Evolutionary conservation across 2,888 invertebrate genomes (phyloP), one percentile per base, ranked within the genome.

Genomic region (Pheosia tremula): DNA sequence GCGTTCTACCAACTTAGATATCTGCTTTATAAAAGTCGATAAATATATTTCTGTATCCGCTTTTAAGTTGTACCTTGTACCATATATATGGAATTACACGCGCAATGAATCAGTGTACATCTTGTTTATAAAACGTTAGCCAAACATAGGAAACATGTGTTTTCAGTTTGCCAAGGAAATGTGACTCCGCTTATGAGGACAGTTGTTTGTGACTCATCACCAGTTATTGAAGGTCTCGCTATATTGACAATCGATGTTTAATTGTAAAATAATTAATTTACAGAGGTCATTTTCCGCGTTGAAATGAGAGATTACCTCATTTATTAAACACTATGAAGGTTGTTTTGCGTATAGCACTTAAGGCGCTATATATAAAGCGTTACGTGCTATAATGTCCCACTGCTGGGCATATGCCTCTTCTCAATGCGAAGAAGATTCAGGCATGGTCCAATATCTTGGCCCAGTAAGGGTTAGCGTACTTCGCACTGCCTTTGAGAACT

Each of bases 31-130:
- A 24, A 24, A 1, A 2, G 24, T 24, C 2, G 24, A 24, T 24
- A 24, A 24, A 24, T 2, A 24, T 5, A n/a, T n/a, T 47, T 24
- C 37, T 8, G 4, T 38, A 13, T 3, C 38, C 71, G 78, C 80
- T 66, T 8, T 0, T 5, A 57, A 59, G 69, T 72, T 58, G 10
- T 68, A 10, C 9, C 59, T 77, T 72, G 61, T 3, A 10, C 69
- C 65, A 50, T 37, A n/a, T 36, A 53, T 60, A 52, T 60, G 66
- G 64, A 74, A 72, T 75, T 78, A 80, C 73, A 77, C 78, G 75
- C 72, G 69, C 68, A 77, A 72, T 80, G 80, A 85, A 78, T 84
- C 80, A 78, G 78, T 79, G 75, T 69, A 68, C 72, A 70, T 77
- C 74, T 75, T 84, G 75, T 82, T 81, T 82, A 78, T 76, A 79